Conservation (phyloP, 2,888 invertebrate species). For the Steinernema hermaphroditum region DNA sequence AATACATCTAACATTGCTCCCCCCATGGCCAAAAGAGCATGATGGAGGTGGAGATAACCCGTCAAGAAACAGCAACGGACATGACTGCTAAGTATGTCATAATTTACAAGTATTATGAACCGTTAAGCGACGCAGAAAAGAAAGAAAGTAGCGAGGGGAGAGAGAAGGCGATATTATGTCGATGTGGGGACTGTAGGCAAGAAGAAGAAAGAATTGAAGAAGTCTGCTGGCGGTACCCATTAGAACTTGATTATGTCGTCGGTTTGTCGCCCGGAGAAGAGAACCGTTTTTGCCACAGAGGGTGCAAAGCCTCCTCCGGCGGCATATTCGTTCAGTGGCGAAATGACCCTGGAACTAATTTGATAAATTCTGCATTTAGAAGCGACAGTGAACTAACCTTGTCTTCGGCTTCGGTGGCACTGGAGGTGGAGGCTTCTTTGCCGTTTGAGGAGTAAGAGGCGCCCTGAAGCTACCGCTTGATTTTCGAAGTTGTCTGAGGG, state of each 20-base stretch:
- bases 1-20: not conserved
- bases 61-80: constrained; percentile 6
- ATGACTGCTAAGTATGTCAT: not conserved
- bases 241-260: constrained; percentile 49
- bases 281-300: constrained; percentile 37
- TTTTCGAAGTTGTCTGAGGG: not conserved
- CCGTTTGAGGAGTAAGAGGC: not conserved
- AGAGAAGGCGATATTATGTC: too few species aligned
- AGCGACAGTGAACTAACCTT: constrained; percentile 37
- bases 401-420: constrained; percentile 63
- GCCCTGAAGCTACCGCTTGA: constrained; percentile 2
- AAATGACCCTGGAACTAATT: constrained; percentile 30
- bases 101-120: constrained; percentile 18
- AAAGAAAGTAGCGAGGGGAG: not conserved
- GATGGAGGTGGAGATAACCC: not conserved
- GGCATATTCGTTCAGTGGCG: constrained; percentile 27
- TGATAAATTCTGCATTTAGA: not conserved
- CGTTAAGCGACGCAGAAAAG: not conserved
- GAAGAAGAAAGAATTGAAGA: not conserved
- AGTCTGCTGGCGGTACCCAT: not conserved
- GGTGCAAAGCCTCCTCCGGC: constrained; percentile 33
- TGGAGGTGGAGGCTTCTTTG: constrained; percentile 47
- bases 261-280: constrained; percentile 39
- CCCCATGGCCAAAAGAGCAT: not conserved
- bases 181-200: not conserved